phyloP scores from a whole-genome alignment of 1,140 invertebrate genomes.

The Lordiphosa stackelbergi region DNA sequence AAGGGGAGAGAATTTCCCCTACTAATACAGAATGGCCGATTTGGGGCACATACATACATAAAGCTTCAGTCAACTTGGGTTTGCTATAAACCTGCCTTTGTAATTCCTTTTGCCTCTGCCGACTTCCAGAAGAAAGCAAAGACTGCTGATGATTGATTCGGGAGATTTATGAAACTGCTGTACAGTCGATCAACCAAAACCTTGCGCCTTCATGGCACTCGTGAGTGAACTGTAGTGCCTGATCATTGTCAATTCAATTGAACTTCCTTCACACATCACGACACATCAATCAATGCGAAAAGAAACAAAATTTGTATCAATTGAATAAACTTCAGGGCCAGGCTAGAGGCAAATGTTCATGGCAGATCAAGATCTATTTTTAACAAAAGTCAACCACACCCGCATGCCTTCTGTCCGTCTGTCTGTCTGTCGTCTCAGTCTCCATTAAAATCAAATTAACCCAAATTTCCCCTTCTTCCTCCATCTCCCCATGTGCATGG shows the following conservation, averaged over 20 bases:
- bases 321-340: background rate
- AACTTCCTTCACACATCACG: slow-evolving; percentile 24
- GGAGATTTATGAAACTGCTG: too few species aligned
- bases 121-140: too few species aligned
- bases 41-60: too few species aligned
- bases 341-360: background rate
- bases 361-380: slow-evolving; percentile 7
- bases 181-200: too few species aligned
- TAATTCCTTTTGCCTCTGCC: too few species aligned
- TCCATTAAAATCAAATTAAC: slow-evolving; percentile 31
- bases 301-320: slow-evolving; percentile 14
- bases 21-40: too few species aligned
- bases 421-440: background rate
- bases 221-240: background rate
- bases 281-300: slow-evolving; percentile 33
- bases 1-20: too few species aligned
- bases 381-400: slow-evolving; percentile 2
- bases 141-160: background rate
- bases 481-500: too few species aligned
- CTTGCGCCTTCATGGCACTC: too few species aligned
- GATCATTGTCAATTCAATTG: slow-evolving; percentile 27
- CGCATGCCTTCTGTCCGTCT: slow-evolving; percentile 6
- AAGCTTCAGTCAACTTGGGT: too few species aligned
- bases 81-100: too few species aligned
- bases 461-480: slow-evolving; percentile 14